Evolutionary conservation across 2,113 vertebrate genomes (phyloP).

Genomic region (Delphinus delphis): DNA sequence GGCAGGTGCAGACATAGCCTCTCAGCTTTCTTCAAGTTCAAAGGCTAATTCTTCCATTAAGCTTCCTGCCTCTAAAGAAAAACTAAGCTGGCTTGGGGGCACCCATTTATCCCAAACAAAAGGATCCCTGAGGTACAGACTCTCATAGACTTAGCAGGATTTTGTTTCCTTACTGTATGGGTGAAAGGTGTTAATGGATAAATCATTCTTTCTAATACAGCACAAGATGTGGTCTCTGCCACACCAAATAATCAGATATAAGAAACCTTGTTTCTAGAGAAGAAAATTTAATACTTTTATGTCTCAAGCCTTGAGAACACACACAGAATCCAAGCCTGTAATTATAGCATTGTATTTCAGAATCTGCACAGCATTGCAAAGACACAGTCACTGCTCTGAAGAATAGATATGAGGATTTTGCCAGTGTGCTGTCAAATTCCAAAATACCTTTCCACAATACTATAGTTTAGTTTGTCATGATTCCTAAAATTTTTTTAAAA

Average conservation of each 20-base stretch:
- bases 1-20: background rate
- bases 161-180: slow-evolving; percentile 30
- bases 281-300: slow-evolving; percentile 30
- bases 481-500: background rate
- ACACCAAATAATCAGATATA: slow-evolving; percentile 29
- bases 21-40: slow-evolving; percentile 36
- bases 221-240: background rate
- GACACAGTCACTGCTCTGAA: background rate
- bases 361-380: background rate
- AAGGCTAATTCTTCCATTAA: slow-evolving; percentile 24
- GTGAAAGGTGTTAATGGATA: slow-evolving; percentile 53
- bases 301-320: slow-evolving; percentile 28
- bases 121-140: background rate
- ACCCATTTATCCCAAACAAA: slow-evolving; percentile 51
- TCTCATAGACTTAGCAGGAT: slow-evolving; percentile 36
- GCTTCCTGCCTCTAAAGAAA: background rate
- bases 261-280: slow-evolving; percentile 2
- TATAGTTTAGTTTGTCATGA: background rate
- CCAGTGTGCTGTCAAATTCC: background rate
- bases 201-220: slow-evolving; percentile 50
- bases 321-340: slow-evolving; percentile 20
- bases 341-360: background rate
- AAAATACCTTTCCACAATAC: background rate
- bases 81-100: slow-evolving; percentile 39
- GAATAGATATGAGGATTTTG: background rate